Conservation (phyloP, 2,888 invertebrate species). For the Adelognathus sp. region DNA sequence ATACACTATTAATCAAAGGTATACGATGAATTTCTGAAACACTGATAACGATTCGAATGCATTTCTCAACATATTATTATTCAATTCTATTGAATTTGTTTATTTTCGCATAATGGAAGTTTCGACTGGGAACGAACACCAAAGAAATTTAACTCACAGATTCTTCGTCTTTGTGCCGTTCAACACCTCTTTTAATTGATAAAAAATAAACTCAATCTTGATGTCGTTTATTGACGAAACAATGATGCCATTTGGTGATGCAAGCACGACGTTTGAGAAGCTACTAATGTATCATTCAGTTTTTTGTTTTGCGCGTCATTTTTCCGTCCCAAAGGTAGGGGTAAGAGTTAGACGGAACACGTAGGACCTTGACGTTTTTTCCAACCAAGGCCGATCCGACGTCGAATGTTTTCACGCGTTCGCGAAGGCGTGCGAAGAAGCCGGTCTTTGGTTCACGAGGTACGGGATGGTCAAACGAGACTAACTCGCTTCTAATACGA, state of each 20-base stretch:
- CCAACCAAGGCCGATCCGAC: slow-evolving; percentile 30
- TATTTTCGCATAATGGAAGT: too few species aligned
- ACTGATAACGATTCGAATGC: too few species aligned
- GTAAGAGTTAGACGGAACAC: neutral
- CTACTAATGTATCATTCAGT: neutral
- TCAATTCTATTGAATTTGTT: too few species aligned
- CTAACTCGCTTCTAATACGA: neutral
- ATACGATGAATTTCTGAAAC: too few species aligned
- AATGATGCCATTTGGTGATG: neutral
- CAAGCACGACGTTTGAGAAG: neutral
- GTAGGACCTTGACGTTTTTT: slow-evolving; percentile 26
- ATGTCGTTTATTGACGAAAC: too few species aligned
- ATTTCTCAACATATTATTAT: too few species aligned
- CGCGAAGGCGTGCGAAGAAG: slow-evolving; percentile 9
- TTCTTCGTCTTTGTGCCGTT: too few species aligned
- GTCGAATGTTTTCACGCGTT: slow-evolving; percentile 46
- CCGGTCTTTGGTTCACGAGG: neutral
- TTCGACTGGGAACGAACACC: too few species aligned
- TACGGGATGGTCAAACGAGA: slow-evolving; percentile 8
- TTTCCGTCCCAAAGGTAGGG: neutral
- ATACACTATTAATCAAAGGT: neutral
- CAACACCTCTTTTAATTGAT: too few species aligned
- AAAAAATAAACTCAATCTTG: too few species aligned
- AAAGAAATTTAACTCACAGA: too few species aligned
- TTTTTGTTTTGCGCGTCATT: neutral